These are phyloP conservation scores for Poeciliopsis turrubarensis DNA, from an alignment of 2,113 vertebrate genomes.

Conservation along the genomic window DNA sequence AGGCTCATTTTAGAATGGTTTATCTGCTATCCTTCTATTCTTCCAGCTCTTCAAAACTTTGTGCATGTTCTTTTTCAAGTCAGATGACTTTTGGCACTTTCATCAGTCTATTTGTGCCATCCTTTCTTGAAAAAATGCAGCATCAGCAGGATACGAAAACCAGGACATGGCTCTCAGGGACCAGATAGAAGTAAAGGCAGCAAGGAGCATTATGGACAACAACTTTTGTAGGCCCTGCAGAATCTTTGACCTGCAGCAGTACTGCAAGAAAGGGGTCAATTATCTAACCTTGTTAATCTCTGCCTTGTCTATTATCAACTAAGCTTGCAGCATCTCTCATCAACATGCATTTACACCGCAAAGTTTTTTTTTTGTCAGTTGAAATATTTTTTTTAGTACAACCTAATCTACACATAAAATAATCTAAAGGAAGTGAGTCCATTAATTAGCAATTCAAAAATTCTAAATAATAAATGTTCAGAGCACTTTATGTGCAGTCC, in stretches of 20 bases:
- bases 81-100: background rate
- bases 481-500: too few species aligned
- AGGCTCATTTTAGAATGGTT: too few species aligned
- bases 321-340: background rate
- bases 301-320: slow-evolving; percentile 10
- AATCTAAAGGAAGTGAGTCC: too few species aligned
- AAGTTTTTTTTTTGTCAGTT: too few species aligned
- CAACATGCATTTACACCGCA: too few species aligned
- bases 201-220: slow-evolving; percentile 75
- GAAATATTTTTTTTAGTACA: too few species aligned
- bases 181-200: slow-evolving; percentile 64
- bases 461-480: too few species aligned
- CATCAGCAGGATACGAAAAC: slow-evolving; percentile 46
- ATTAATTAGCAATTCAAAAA: too few species aligned
- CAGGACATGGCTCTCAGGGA: slow-evolving; percentile 75
- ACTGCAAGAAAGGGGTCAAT: slow-evolving; percentile 78
- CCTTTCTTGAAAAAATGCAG: slow-evolving; percentile 28
- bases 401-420: too few species aligned
- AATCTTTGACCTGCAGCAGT: slow-evolving; percentile 85
- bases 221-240: slow-evolving; percentile 87
- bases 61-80: slow-evolving; percentile 1
- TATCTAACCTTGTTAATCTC: background rate
- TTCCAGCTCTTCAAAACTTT: too few species aligned
- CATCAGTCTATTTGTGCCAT: slow-evolving; percentile 1
- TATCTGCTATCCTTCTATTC: too few species aligned